phyloP scores from a whole-genome alignment of 2,888 invertebrate genomes.

The Lamellibrachia columna region DNA sequence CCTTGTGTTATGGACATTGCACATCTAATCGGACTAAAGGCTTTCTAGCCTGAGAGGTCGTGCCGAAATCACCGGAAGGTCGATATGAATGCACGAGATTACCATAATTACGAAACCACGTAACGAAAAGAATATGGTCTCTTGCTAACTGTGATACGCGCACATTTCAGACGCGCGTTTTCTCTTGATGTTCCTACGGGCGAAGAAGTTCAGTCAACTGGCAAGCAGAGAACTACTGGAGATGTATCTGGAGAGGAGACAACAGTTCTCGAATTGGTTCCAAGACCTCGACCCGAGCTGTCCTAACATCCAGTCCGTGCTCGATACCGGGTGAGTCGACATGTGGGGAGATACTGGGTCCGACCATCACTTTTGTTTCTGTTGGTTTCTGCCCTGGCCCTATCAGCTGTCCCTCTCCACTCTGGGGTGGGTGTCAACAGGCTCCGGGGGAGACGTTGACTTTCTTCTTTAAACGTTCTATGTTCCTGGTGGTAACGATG shows the following conservation, averaged over 20 bases:
- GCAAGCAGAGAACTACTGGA: slow-evolving; percentile 42
- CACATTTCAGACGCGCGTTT: slow-evolving; percentile 43
- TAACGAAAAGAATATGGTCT: neutral
- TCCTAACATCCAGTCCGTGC: slow-evolving; percentile 28
- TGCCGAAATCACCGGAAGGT: neutral
- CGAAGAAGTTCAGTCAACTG: slow-evolving; percentile 47
- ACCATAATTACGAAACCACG: neutral
- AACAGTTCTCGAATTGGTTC: slow-evolving; percentile 35
- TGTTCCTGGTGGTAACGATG: neutral
- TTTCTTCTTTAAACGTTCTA: neutral
- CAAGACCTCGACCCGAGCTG: slow-evolving; percentile 35
- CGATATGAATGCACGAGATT: neutral
- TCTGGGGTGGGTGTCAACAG: no score
- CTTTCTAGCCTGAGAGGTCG: neutral
- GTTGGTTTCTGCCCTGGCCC: neutral
- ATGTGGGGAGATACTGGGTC: neutral
- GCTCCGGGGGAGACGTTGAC: neutral
- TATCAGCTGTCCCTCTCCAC: no score
- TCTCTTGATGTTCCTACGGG: slow-evolving; percentile 45
- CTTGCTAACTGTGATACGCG: neutral
- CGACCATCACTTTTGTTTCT: neutral
- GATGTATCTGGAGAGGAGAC: slow-evolving; percentile 41
- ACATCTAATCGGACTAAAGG: no score
- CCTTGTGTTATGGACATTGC: no score
- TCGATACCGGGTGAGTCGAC: slow-evolving; percentile 37